phyloP scores from a whole-genome alignment of 2,888 invertebrate species.

The Tromatobia lineatoria region DNA sequence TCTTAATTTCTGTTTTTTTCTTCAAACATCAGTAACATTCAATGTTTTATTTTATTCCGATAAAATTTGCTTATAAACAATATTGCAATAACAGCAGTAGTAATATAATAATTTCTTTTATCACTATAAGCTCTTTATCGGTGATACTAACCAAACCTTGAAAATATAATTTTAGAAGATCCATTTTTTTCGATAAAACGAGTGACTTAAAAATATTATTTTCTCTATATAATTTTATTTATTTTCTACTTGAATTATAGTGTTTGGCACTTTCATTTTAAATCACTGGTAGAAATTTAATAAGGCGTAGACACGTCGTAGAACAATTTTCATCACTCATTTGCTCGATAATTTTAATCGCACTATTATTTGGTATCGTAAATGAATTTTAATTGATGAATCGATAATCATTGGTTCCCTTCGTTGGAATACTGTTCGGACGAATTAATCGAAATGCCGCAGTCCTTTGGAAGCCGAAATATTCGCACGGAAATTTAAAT shows the following conservation, averaged over 20 bases:
- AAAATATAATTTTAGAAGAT: background rate
- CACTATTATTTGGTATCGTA: slow-evolving; percentile 51
- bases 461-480: slow-evolving; percentile 37
- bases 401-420: slow-evolving; percentile 37
- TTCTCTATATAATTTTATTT: slow-evolving; percentile 22
- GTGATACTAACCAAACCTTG: too few species aligned
- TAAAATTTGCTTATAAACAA: too few species aligned
- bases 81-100: too few species aligned
- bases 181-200: slow-evolving; percentile 5
- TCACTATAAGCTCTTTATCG: too few species aligned
- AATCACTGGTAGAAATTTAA: slow-evolving; percentile 64
- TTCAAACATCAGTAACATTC: too few species aligned
- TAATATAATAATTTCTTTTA: too few species aligned
- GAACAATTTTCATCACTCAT: slow-evolving; percentile 47
- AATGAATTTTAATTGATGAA: slow-evolving; percentile 54
- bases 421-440: slow-evolving; percentile 32
- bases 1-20: too few species aligned
- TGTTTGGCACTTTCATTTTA: slow-evolving; percentile 17
- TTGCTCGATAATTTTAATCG: slow-evolving; percentile 53
- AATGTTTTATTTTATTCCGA: too few species aligned
- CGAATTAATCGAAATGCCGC: slow-evolving; percentile 51
- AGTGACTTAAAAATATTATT: slow-evolving; percentile 20
- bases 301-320: slow-evolving; percentile 63
- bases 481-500: slow-evolving; percentile 58
- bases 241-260: slow-evolving; percentile 17